phyloP scores from a whole-genome alignment of 2,888 invertebrate genomes.

The Onchidella celtica region DNA sequence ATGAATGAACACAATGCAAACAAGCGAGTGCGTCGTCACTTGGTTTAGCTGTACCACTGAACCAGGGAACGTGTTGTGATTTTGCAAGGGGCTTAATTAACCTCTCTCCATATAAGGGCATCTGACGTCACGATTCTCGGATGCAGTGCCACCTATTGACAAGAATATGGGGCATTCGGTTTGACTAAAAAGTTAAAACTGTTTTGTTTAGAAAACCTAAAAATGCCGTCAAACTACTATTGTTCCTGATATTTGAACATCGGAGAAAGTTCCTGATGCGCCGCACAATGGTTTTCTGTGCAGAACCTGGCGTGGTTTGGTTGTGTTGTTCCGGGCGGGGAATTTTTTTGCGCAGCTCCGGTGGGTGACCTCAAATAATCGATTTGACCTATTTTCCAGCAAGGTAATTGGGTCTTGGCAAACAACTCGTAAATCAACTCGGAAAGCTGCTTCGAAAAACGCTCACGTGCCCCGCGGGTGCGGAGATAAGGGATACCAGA shows the following conservation, averaged over 20 bases:
- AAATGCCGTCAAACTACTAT: too few relatives aligned
- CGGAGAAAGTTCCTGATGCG: too few relatives aligned
- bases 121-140: constrained; percentile 52
- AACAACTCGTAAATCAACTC: constrained; percentile 31
- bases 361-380: constrained; percentile 35
- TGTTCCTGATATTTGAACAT: too few relatives aligned
- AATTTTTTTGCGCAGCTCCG: too few relatives aligned
- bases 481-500: not conserved
- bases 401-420: constrained; percentile 46
- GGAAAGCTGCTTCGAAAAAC: not conserved
- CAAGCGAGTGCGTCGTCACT: not conserved
- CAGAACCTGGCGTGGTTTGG: too few relatives aligned
- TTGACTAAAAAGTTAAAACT: not conserved
- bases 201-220: too few relatives aligned
- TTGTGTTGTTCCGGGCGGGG: too few relatives aligned
- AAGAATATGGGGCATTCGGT: constrained; percentile 28
- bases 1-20: constrained; percentile 6
- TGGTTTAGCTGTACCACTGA: constrained; percentile 9
- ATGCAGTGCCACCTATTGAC: constrained; percentile 54
- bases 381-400: constrained; percentile 36
- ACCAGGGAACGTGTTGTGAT: constrained; percentile 49
- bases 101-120: constrained; percentile 53
- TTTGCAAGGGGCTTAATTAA: constrained; percentile 51
- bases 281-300: too few relatives aligned
- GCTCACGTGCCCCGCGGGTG: not conserved